A percentile compares a stretch with the other conserved stretches of the same genome.
phyloP scores from a whole-genome alignment of 2,797 vertebrate genomes.

The Sarcoramphus papa region DNA sequence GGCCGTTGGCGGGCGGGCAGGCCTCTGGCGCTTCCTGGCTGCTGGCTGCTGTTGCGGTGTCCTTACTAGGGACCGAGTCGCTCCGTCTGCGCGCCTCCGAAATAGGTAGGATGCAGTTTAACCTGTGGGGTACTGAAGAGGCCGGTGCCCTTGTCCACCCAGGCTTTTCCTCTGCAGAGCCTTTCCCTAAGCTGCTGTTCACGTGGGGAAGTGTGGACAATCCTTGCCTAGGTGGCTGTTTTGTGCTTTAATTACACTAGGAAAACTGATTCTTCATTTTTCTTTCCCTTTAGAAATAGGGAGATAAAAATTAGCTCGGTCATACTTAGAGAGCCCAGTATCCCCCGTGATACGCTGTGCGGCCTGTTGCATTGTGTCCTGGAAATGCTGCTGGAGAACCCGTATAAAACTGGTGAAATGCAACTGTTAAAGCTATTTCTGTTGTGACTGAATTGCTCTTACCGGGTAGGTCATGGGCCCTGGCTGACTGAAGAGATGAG shows the following conservation, averaged over 20 bases:
- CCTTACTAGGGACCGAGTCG: neutral
- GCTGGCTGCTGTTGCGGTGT: neutral
- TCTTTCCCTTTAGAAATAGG: neutral
- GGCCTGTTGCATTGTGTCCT: neutral
- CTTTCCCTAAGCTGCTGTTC: neutral
- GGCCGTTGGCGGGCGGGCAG: neutral
- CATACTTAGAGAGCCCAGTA: neutral
- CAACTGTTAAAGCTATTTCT: neutral
- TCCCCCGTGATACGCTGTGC: rapidly evolving
- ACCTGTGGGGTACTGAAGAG: no score
- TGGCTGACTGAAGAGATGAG: neutral
- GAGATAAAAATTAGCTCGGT: neutral
- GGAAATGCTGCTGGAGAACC: neutral
- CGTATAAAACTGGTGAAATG: neutral
- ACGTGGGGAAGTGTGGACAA: rapidly evolving
- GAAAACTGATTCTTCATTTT: rapidly evolving
- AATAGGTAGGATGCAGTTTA: neutral
- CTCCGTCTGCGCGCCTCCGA: neutral
- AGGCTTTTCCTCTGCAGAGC: neutral
- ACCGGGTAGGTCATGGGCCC: neutral
- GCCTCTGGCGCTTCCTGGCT: neutral
- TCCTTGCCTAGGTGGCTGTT: neutral
- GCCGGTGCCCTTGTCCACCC: neutral
- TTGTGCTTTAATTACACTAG: neutral
- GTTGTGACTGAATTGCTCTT: neutral